phyloP scores from a whole-genome alignment of 1,140 invertebrate species.

The Polypedilum vanderplanki region DNA sequence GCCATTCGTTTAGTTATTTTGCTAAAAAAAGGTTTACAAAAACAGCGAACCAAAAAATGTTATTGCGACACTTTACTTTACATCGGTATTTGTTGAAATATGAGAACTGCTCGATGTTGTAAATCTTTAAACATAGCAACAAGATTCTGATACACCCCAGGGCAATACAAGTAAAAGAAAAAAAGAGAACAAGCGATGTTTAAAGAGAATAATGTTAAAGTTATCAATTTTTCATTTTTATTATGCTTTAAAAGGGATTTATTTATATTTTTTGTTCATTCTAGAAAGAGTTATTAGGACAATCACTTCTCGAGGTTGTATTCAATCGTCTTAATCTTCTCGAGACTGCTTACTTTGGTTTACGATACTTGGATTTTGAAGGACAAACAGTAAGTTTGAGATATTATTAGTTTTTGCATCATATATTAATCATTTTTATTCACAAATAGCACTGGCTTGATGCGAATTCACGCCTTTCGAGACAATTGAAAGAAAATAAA shows the following conservation, averaged over 20 bases:
- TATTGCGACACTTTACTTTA: conserved; percentile 27
- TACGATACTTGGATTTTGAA: conserved; percentile 77
- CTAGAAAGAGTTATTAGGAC: conserved; percentile 75
- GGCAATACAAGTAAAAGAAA: conserved; percentile 22
- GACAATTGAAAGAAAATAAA: conserved; percentile 68
- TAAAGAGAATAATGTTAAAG: conserved; percentile 11
- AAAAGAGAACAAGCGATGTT: no score
- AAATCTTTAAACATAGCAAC: conserved; percentile 24
- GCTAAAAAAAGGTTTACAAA: no score
- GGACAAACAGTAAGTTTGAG: conserved; percentile 72
- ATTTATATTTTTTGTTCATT: conserved; percentile 47
- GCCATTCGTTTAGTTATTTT: no score
- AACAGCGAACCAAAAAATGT: conserved; percentile 7
- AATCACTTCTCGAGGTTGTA: conserved; percentile 78
- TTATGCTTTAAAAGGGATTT: not conserved
- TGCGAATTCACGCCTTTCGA: conserved; percentile 69
- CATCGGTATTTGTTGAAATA: conserved; percentile 32
- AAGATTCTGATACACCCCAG: conserved; percentile 27
- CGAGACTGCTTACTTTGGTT: conserved; percentile 88
- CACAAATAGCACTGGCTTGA: conserved; percentile 79
- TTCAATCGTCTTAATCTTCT: conserved; percentile 83
- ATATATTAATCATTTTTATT: not conserved
- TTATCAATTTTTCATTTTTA: conserved; percentile 26
- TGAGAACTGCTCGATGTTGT: conserved; percentile 27
- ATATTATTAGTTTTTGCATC: not conserved